These are phyloP conservation scores for Allolobophora icterica DNA, from an alignment of 2,888 invertebrate species.

Conservation along the genomic window DNA sequence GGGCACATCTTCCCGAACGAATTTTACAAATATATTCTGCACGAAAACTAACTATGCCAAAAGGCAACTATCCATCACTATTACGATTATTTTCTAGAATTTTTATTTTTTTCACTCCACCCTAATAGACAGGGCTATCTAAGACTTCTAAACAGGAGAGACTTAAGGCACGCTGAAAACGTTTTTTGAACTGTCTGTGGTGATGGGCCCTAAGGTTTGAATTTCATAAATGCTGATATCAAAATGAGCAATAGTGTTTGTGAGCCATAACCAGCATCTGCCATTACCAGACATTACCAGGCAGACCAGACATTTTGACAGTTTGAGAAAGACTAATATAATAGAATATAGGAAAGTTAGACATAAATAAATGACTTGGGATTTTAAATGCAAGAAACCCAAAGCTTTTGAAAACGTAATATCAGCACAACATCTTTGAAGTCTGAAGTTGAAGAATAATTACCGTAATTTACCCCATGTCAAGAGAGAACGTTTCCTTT, in stretches of 20 bases:
- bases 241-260: neutral
- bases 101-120: too few species aligned
- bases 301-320: too few species aligned
- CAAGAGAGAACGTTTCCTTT: conserved; percentile 28
- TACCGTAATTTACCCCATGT: neutral
- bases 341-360: neutral
- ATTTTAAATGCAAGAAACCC: neutral
- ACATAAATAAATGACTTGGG: neutral
- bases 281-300: too few species aligned
- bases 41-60: too few species aligned
- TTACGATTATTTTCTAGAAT: too few species aligned
- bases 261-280: neutral
- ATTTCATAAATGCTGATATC: neutral
- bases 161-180: too few species aligned
- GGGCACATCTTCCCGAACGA: too few species aligned
- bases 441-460: neutral
- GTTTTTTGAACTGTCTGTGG: neutral
- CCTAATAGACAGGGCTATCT: too few species aligned
- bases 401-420: neutral
- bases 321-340: neutral
- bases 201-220: neutral
- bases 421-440: neutral
- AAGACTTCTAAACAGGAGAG: too few species aligned
- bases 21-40: too few species aligned
- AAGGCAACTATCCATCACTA: too few species aligned